A percentile compares a stretch with the other conserved stretches of the same genome.
Evolutionary conservation across 2,888 invertebrate genomes (phyloP).

Genomic region (Drosophila helvetica): DNA sequence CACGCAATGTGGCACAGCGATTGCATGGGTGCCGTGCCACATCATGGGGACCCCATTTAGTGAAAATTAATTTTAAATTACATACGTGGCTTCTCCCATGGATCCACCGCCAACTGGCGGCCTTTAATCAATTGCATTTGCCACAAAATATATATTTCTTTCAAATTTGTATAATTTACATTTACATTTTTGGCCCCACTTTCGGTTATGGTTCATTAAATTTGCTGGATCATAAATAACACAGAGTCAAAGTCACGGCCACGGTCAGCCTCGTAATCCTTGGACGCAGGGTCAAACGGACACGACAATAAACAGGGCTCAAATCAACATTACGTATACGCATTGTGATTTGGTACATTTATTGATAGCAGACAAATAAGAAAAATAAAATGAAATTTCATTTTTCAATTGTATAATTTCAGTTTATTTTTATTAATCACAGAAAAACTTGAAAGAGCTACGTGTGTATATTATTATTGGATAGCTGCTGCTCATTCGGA

Average conservation of each 20-base stretch:
- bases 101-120: slow-evolving; percentile 20
- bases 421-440: too few relatives aligned
- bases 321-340: slow-evolving; percentile 31
- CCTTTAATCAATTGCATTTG: slow-evolving; percentile 48
- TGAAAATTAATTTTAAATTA: slow-evolving; percentile 51
- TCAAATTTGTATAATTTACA: slow-evolving; percentile 12
- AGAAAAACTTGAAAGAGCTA: too few relatives aligned
- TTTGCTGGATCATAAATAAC: slow-evolving; percentile 2
- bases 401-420: background rate
- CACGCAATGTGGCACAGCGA: slow-evolving; percentile 61
- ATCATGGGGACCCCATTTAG: slow-evolving; percentile 23
- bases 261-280: background rate
- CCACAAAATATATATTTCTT: slow-evolving; percentile 2
- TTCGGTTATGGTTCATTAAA: slow-evolving; percentile 13
- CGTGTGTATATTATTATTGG: too few relatives aligned
- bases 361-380: background rate
- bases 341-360: slow-evolving; percentile 25
- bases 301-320: slow-evolving; percentile 26
- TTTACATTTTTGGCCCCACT: slow-evolving; percentile 29
- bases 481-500: too few relatives aligned
- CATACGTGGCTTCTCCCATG: slow-evolving; percentile 6
- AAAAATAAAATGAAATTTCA: background rate
- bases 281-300: slow-evolving; percentile 8
- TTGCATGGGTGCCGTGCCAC: slow-evolving; percentile 20
- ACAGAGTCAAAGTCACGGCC: background rate